Evolutionary conservation across 2,888 invertebrate species (phyloP), one percentile per base, ranked within the genome.

Genomic region (Anthrax anthrax): DNA sequence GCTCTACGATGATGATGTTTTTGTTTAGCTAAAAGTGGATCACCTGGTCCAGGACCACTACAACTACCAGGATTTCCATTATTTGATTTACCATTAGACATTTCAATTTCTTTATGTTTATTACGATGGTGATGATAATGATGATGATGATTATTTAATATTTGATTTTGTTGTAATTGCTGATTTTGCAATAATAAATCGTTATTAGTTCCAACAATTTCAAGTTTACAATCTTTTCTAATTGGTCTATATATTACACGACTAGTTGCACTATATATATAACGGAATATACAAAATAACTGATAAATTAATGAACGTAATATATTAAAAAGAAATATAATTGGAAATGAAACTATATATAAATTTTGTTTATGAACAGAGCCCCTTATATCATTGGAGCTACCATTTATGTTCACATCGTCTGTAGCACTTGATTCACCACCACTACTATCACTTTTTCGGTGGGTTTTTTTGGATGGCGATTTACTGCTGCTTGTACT

Each of bases 1-100:
- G 95, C 95, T 68, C 90, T 83, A 45, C 92, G 78, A 72, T 95
- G 95, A 69, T 95, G 91, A 65, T 90, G 89, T 64, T 94, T 94
- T 67, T 95, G 95, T 64, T 88, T 87, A 36, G 88, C 87, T 44
- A 89, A 71, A 51, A 88, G 69, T 0, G 88, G 88, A 70, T 89
- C 88, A 8, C 86, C 87, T 0, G 87, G 87, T 3, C 81, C 81
- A 2, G 80, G 77, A 1, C 75, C 73, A 53, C 47, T 43, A 52
- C 51, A 69, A 42, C 43, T 39, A 32, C 19, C 23, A 8, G 29
- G 9, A 8, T 39, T 16, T 49, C 51, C n/a, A 47, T 50, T n/a
- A n/a, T 39, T 14, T 29, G 45, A 47, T 47, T 44, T 52, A 4
- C 58, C 57, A 55, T 55, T 59, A 41, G 54, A 46, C 65, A 64